A percentile compares a stretch with the other conserved stretches of the same genome.
Evolutionary conservation across 2,888 invertebrate species (phyloP).

Genomic region (Cataglyphis albicans): DNA sequence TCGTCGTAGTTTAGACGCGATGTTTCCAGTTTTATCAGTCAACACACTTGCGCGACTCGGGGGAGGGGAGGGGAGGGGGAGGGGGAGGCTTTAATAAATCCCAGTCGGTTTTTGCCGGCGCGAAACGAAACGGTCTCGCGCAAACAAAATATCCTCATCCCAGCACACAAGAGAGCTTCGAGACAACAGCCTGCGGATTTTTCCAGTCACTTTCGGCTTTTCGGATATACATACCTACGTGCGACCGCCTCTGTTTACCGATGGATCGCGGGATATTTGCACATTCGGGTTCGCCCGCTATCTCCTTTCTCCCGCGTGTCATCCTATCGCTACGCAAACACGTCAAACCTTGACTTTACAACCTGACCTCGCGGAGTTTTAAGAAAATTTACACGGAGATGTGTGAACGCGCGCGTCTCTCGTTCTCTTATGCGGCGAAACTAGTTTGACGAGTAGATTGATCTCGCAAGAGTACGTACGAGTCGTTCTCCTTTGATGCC

Average conservation of each 20-base stretch:
- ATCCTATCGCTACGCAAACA: constrained; percentile 63
- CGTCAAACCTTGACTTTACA: constrained; percentile 50
- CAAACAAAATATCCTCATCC: constrained; percentile 71
- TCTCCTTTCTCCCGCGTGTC: constrained; percentile 61
- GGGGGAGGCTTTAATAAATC: constrained; percentile 72
- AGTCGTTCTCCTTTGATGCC: not conserved
- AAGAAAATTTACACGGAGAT: constrained; percentile 12
- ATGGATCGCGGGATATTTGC: constrained; percentile 77
- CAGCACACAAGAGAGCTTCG: constrained; percentile 48
- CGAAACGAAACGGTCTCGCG: constrained; percentile 64
- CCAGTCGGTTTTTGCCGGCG: constrained; percentile 71
- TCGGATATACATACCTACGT: constrained; percentile 65
- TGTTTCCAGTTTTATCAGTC: constrained; percentile 81
- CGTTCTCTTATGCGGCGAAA: not conserved
- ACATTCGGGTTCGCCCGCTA: constrained; percentile 57
- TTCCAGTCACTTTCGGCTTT: constrained; percentile 62
- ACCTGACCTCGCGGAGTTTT: constrained; percentile 35
- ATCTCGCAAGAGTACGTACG: not conserved
- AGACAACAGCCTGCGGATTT: constrained; percentile 72
- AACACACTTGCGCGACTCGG: constrained; percentile 79
- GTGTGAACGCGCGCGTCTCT: not conserved
- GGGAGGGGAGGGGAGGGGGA: constrained; percentile 11
- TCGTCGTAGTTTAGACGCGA: constrained; percentile 71
- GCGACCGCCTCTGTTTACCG: constrained; percentile 75
- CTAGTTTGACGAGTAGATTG: constrained; percentile 4